Evolutionary conservation across 1,140 invertebrate species (phyloP), one percentile per base, ranked within the genome.

Genomic region (Macrosteles quadrilineatus): DNA sequence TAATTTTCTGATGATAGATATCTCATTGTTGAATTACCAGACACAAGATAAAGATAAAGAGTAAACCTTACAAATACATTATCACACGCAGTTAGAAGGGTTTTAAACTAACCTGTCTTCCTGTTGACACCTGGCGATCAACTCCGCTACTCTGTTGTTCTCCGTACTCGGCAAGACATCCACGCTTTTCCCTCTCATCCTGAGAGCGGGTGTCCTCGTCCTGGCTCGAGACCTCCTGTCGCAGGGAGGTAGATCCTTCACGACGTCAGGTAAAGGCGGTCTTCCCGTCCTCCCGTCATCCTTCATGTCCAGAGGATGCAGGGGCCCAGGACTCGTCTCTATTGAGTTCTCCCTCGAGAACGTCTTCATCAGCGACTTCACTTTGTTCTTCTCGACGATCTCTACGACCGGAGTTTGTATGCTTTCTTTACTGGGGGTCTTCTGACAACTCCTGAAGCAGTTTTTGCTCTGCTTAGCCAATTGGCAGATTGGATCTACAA

Each of bases 81-180:
- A n/a, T n/a, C n/a, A n/a, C n/a, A n/a, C n/a, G n/a, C n/a, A n/a
- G n/a, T n/a, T n/a, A n/a, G n/a, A n/a, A n/a, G n/a, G n/a, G n/a
- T n/a, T n/a, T n/a, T n/a, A n/a, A n/a, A n/a, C n/a, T n/a, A n/a
- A 59, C 53, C 80, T 84, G 55, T 86, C 85, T 2, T 81, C 81
- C 75, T 85, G 84, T 73, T 87, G 86, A 69, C 86, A 87, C 43
- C 83, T 80, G 30, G 84, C 82, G 32, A 85, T 71, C 1, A 87
- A 75, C 2, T 78, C 76, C 6, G 85, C 85, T 0, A 87, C 81
- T 17, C 81, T 81, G 25, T 81, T 79, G 47, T 84, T 80, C 50
- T 71, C 70, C 0, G 59, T 69, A 57, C 40, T 67, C 29, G 9
- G 53, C 17, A 47, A 50, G 40, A 31, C 23, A 21, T 31, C 64